phyloP scores from a whole-genome alignment of 2,113 vertebrate genomes.

The Dryoscopus gambensis region DNA sequence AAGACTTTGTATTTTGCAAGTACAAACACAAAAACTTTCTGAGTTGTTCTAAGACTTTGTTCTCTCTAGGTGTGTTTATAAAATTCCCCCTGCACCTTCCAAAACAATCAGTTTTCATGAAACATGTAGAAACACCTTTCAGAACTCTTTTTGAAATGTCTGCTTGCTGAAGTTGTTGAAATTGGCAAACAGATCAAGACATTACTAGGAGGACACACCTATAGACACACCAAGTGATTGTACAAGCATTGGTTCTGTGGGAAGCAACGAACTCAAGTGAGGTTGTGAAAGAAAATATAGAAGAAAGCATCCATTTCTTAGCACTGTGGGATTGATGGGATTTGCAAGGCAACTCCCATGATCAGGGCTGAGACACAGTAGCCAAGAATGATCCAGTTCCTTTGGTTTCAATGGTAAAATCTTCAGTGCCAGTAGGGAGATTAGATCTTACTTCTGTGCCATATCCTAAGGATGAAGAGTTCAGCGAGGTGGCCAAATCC shows the following conservation, averaged over 20 bases:
- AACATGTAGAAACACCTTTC: neutral
- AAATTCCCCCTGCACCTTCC: neutral
- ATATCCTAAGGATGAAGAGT: neutral
- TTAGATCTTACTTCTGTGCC: neutral
- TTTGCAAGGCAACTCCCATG: neutral
- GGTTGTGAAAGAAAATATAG: neutral
- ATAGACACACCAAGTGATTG: neutral
- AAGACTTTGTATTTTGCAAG: neutral
- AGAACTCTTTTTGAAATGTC: neutral
- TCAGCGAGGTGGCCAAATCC: neutral
- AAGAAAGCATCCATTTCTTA: neutral
- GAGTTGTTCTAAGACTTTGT: neutral
- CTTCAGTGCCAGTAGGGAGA: neutral
- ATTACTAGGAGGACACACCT: neutral
- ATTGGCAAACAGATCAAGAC: neutral
- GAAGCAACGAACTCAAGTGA: neutral
- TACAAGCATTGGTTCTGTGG: neutral
- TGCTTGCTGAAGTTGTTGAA: neutral
- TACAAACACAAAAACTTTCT: neutral
- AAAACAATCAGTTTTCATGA: neutral
- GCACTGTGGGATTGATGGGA: neutral
- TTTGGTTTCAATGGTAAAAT: neutral
- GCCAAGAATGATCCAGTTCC: neutral
- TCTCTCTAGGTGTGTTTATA: neutral
- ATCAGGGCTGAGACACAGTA: neutral